Evolutionary conservation across 2,888 invertebrate genomes (phyloP), one percentile per base, ranked within the genome.

Genomic region (Cylloceria caligata): DNA sequence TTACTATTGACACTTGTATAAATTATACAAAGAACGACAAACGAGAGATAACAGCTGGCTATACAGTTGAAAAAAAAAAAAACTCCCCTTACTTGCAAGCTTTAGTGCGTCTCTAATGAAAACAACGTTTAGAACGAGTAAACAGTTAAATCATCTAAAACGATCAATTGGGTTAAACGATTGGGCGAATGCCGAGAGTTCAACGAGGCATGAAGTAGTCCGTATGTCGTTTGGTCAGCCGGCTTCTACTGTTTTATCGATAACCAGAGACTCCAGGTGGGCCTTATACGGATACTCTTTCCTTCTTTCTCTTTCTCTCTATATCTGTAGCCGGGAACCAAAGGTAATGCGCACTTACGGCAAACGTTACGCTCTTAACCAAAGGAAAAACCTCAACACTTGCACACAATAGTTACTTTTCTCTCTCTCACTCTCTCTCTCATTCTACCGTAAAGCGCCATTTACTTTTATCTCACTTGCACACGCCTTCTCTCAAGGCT

Each of bases 141-240:
- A 62, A 62, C 62, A 19, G 16, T 16, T 11, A 64, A 39, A 42
- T 39, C 4, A 64, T 42, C 4, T 57, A 55, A 42, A 69, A 55
- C 16, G 16, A 0, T 42, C n/a, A 57, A 69, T 57, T 69, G 9
- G 27, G 24, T 19, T 52, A 68, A 68, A 52, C 57, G 57, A 13
- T 27, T 52, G 5, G 2, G 13, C n/a, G 36, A 36, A 52, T 24
- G 52, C 72, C n/a, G 47, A 13, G 60, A 36, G 67, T 19, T 77
- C 68, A 81, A 68, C 81, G 81, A 77, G 64, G 77, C 77, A 21
- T 69, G 30, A 69, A 77, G 47, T 77, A 30, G 77, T 76, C 64
- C 81, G 36, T 77, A 55, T 69, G 68, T 76, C 81, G 77, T 73
- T 69, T 47, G 69, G 55, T 73, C 68, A 75, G 75, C 68, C 67